These are phyloP conservation scores for Tor tambroides DNA, from an alignment of 2,113 vertebrate species.

Conservation along the genomic window DNA sequence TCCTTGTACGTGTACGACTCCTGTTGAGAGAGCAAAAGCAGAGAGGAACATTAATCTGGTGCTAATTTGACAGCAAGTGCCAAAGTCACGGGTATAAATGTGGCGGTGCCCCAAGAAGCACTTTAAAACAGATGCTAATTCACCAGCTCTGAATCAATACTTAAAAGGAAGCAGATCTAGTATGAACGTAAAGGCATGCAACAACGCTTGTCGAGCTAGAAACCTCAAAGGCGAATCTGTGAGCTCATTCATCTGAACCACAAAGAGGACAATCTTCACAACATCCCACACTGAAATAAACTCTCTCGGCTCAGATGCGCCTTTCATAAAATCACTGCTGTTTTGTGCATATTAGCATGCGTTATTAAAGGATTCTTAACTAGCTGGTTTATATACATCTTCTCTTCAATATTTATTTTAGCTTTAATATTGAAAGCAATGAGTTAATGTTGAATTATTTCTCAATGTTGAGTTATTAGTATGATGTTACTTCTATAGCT, in stretches of 20 bases:
- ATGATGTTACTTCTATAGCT: not conserved
- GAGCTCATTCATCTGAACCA: constrained; percentile 5
- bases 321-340: not conserved
- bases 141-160: not conserved
- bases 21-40: constrained; percentile 65
- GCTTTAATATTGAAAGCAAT: not conserved
- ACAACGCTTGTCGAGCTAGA: not conserved
- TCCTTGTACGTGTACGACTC: constrained; percentile 94
- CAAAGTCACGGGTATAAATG: not conserved
- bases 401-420: not conserved
- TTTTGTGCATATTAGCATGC: not conserved
- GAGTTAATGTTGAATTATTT: not conserved
- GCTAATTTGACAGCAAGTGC: constrained; percentile 45
- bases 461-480: not conserved
- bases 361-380: not conserved
- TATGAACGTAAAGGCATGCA: not conserved
- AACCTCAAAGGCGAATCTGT: not conserved
- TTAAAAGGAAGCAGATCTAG: constrained; percentile 8
- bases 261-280: not conserved
- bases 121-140: constrained; percentile 31
- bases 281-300: not conserved
- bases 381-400: not conserved
- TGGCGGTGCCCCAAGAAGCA: constrained; percentile 10
- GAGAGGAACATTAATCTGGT: constrained; percentile 17
- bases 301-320: not conserved